Evolutionary conservation across 2,797 vertebrate species (phyloP).

Genomic region (Taeniopygia guttata): DNA sequence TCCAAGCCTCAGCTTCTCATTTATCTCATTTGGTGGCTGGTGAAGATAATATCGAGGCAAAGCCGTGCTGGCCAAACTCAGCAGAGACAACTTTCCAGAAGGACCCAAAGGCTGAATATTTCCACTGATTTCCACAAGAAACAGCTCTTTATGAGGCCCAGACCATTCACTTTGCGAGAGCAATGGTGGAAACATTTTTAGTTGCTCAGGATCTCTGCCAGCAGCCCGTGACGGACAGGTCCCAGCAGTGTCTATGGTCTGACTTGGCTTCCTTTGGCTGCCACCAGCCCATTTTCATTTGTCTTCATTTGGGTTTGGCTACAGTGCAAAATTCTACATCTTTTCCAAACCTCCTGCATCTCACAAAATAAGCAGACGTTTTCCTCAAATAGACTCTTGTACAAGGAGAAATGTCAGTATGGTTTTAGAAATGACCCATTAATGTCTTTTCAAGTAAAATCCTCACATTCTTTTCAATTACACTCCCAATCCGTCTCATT

Average conservation of each 20-base stretch:
- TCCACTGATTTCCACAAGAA: constrained; percentile 39
- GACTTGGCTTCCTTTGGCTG: constrained; percentile 10
- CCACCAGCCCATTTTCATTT: constrained; percentile 15
- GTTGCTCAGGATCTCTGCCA: constrained; percentile 11
- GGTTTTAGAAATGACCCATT: constrained; percentile 30
- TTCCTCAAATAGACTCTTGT: constrained; percentile 9
- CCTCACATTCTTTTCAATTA: constrained; percentile 31
- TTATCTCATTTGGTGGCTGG: background rate
- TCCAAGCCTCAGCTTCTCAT: background rate
- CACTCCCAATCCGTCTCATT: background rate
- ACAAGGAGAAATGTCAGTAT: constrained; percentile 19
- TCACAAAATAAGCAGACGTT: constrained; percentile 2
- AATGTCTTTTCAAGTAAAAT: constrained; percentile 50
- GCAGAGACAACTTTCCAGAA: constrained; percentile 1
- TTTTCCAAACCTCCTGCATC: constrained; percentile 35
- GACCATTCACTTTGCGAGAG: background rate
- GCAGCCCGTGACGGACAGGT: background rate
- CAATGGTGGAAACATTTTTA: constrained; percentile 26
- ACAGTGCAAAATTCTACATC: background rate
- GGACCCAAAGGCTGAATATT: background rate
- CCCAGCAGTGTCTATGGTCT: background rate
- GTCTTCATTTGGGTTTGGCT: constrained; percentile 52
- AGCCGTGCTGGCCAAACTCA: background rate
- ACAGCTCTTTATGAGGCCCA: constrained; percentile 7
- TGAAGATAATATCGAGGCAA: background rate